Evolutionary conservation across 2,888 invertebrate genomes (phyloP), one percentile per base, ranked within the genome.

Genomic region (Calameuta pallipes): DNA sequence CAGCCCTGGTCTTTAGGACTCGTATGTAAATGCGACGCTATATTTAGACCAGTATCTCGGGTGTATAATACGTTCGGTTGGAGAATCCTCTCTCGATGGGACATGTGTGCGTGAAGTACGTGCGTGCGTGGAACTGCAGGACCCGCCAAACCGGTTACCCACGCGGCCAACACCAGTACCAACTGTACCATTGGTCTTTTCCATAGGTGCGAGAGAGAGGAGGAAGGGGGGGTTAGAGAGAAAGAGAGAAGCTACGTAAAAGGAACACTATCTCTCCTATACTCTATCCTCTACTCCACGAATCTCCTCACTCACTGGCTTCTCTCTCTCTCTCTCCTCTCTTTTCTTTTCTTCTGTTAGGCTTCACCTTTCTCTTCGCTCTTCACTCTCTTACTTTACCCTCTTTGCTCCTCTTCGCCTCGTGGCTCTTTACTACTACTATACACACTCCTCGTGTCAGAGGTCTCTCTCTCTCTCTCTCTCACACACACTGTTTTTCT

Each of bases 91-190:
- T 81, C 76, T 80, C 71, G 77, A 35, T 79, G 79, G 78, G 30
- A 80, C 80, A 82, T 81, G 82, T 81, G 83, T 85, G 85, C 82
- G 86, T 86, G 83, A 85, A 84, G 79, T 83, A 77, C 77, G 85
- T 85, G 86, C 88, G 87, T 85, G 83, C 83, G 81, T 34, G 89
- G 87, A 88, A 87, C 89, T 79, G 86, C 86, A 86, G 85, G 87
- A 90, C 91, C 87, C 85, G 90, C 88, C 90, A 90, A 91, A 91
- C 91, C 91, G 91, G 91, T 91, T 91, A 88, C 84, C 88, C 89
- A 89, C 88, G 87, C 89, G 88, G 88, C 86, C 83, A 81, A 75
- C 80, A 76, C 81, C 80, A 80, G 79, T 80, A 80, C 78, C 3
- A 30, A 23, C 15, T 69, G 41, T 41, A 41, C 41, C 41, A 41